Evolutionary conservation across 1,140 invertebrate genomes (phyloP), one percentile per base, ranked within the genome.

Genomic region (Elysia chlorotica): DNA sequence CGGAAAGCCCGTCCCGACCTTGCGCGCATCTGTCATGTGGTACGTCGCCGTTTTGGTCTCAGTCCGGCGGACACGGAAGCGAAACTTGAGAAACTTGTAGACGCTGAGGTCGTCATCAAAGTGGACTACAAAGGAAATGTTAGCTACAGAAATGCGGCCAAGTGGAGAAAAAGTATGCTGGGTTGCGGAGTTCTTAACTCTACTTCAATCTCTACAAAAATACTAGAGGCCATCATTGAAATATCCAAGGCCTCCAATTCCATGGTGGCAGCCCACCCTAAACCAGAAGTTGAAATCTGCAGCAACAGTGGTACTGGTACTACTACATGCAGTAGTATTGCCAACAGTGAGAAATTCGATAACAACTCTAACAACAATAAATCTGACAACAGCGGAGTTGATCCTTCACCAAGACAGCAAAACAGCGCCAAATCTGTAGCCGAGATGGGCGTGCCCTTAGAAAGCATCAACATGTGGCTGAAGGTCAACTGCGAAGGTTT

Each of bases 51-150:
- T 82, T 92, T 92, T 82, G 91, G 92, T 76, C 90, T 94, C n/a
- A 89, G 90, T 80, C 90, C 90, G 6, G 88, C 89, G 61, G 93
- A 93, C 66, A 93, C 93, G 14, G 92, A 92, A 81, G 89, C 90
- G 33, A 92, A 93, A 85, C 86, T 95, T 1, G 91, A 93, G 83
- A 89, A 90, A 83, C 90, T 94, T 76, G 91, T 95, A 2, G 92
- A 93, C 79, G 90, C 90, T 54, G 92, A 92, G 83, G 91, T 92
- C 74, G 92, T 95, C 19, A 91, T 93, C 68, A 93, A 93, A 89
- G 94, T 95, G 4, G 93, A 94, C 79, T 95, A 95, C 86, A 95
- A 95, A 87, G 93, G 93, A 76, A 93, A 91, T 86, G 92, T 92
- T 59, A 94, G 93, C 86, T 95, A 95, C 80, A 89, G 94, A 76